Percentiles rank a stretch among this genome's conserved stretches.
These are phyloP conservation scores for Centruroides vittatus DNA, from an alignment of 1,140 invertebrate species.

Conservation along the genomic window DNA sequence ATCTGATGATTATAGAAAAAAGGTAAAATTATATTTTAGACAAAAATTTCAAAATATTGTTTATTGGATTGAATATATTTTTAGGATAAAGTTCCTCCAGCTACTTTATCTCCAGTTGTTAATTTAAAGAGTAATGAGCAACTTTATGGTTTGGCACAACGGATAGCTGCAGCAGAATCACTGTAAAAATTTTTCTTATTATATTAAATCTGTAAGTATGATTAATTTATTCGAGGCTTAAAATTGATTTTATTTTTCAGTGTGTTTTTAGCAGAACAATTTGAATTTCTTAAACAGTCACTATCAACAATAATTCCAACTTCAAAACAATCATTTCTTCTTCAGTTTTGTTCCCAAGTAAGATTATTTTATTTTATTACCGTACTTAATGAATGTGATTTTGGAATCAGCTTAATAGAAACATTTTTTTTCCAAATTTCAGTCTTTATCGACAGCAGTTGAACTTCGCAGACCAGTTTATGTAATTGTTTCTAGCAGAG, in stretches of 20 bases:
- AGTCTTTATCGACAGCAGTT: background rate
- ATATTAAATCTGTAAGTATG: background rate
- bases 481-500: constrained; percentile 58
- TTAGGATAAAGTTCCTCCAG: constrained; percentile 36
- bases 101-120: constrained; percentile 51
- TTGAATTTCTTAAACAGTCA: constrained; percentile 64
- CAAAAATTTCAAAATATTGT: background rate
- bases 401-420: no score
- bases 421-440: no score
- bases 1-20: constrained; percentile 9
- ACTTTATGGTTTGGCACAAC: constrained; percentile 63
- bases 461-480: constrained; percentile 46
- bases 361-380: background rate
- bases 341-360: constrained; percentile 50
- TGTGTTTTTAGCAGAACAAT: constrained; percentile 74
- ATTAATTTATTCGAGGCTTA: no score
- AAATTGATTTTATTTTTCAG: constrained; percentile 21
- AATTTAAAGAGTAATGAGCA: constrained; percentile 52
- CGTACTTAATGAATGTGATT: background rate
- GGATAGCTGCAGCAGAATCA: constrained; percentile 83
- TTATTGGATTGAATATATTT: background rate
- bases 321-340: constrained; percentile 46
- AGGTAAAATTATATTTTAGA: constrained; percentile 7
- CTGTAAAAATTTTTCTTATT: constrained; percentile 34
- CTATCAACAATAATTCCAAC: constrained; percentile 46